A percentile compares a stretch with the other conserved stretches of the same genome.
These are phyloP conservation scores for Pholis gunnellus DNA, from an alignment of 2,113 vertebrate genomes.

Conservation along the genomic window DNA sequence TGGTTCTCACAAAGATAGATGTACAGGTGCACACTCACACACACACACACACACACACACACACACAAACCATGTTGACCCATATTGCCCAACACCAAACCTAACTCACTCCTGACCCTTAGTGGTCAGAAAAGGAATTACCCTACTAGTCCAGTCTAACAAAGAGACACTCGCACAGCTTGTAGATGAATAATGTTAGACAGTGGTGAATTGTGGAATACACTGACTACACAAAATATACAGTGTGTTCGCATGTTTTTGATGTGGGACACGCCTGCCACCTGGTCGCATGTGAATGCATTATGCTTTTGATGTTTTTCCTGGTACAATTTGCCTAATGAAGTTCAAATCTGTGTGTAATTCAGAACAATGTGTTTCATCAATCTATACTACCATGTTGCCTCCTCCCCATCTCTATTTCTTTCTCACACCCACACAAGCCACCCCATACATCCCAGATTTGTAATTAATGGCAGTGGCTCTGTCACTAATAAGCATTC, in stretches of 20 bases:
- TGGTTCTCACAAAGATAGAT: not conserved
- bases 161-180: not conserved
- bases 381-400: not conserved
- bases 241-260: too few relatives aligned
- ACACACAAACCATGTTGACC: not conserved
- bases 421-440: too few relatives aligned
- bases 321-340: too few relatives aligned
- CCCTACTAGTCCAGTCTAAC: not conserved
- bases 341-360: not conserved
- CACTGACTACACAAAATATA: too few relatives aligned
- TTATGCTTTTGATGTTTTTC: too few relatives aligned
- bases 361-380: not conserved
- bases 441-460: not conserved
- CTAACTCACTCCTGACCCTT: conserved; percentile 20
- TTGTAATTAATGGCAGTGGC: too few relatives aligned
- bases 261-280: too few relatives aligned
- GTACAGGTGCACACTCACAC: not conserved
- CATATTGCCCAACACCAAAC: not conserved
- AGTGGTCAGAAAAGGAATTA: conserved; percentile 20
- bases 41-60: conserved; percentile 4
- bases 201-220: not conserved
- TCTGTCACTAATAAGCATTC: too few relatives aligned
- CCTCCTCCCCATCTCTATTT: too few relatives aligned
- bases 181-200: not conserved
- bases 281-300: too few relatives aligned